Conservation (phyloP, 2,888 invertebrate genomes). For the Aleiodes testaceus region DNA sequence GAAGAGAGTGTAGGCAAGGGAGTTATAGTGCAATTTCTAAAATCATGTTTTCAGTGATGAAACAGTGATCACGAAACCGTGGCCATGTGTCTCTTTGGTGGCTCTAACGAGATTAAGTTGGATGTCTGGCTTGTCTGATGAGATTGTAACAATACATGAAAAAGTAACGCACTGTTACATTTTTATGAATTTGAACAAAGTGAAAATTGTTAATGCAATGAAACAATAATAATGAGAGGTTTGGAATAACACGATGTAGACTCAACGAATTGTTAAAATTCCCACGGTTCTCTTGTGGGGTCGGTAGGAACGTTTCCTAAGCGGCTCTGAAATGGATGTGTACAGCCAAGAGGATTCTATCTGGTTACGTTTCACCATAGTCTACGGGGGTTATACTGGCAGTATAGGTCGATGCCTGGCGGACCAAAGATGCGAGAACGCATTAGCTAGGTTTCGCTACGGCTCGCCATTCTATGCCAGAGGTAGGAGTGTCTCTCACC, state of each 20-base stretch:
- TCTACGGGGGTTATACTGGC: not conserved
- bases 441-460: slow-evolving; percentile 42
- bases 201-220: too few species aligned
- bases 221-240: slow-evolving; percentile 1
- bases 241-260: slow-evolving; percentile 7
- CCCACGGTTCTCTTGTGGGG: slow-evolving; percentile 12
- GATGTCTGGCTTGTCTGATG: slow-evolving; percentile 10
- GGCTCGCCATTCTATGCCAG: slow-evolving; percentile 19
- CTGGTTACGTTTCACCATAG: slow-evolving; percentile 23
- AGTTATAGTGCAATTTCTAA: slow-evolving; percentile 42
- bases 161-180: slow-evolving; percentile 10
- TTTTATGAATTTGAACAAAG: not conserved
- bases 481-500: not conserved
- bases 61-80: slow-evolving; percentile 44
- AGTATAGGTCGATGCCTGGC: slow-evolving; percentile 44
- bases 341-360: slow-evolving; percentile 21
- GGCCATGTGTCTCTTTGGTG: slow-evolving; percentile 44
- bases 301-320: slow-evolving; percentile 15
- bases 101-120: slow-evolving; percentile 48
- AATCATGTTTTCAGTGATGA: slow-evolving; percentile 46
- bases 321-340: slow-evolving; percentile 15
- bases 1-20: slow-evolving; percentile 30
- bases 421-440: slow-evolving; percentile 45
- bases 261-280: slow-evolving; percentile 13
- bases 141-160: slow-evolving; percentile 12